Evolutionary conservation across 2,797 vertebrate species (phyloP).

Genomic region (Caiman crocodilus): DNA sequence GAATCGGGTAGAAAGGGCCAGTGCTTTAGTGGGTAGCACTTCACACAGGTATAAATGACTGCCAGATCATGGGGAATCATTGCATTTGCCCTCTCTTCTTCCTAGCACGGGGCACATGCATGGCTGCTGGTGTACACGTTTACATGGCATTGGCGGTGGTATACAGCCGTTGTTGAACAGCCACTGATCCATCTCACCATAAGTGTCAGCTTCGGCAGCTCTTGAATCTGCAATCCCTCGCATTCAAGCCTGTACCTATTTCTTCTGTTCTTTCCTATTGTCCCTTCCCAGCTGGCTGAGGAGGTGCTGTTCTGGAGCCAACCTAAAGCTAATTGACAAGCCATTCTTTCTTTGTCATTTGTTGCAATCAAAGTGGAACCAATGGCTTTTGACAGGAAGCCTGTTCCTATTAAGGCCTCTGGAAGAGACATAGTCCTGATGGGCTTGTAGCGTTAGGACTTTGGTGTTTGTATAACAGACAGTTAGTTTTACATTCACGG

Average conservation of each 20-base stretch:
- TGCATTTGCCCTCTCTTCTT: neutral
- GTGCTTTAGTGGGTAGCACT: neutral
- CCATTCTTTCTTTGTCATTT: neutral
- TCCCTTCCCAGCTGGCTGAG: neutral
- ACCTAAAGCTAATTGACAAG: neutral
- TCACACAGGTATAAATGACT: neutral
- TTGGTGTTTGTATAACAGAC: neutral
- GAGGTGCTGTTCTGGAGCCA: neutral
- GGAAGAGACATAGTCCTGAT: neutral
- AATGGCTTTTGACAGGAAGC: neutral
- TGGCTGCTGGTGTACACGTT: neutral
- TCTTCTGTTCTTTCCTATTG: neutral
- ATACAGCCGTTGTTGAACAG: neutral
- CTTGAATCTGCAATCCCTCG: neutral
- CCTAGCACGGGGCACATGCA: too few relatives aligned
- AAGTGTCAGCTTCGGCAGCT: neutral
- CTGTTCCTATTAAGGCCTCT: neutral
- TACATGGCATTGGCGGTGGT: neutral
- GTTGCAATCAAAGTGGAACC: neutral
- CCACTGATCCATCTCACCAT: neutral
- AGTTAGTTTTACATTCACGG: neutral
- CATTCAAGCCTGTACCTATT: neutral
- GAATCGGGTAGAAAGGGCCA: neutral
- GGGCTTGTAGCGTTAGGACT: accelerated
- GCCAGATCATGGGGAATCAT: neutral